Evolutionary conservation across 2,888 invertebrate species (phyloP).

Genomic region (Melolontha melolontha): DNA sequence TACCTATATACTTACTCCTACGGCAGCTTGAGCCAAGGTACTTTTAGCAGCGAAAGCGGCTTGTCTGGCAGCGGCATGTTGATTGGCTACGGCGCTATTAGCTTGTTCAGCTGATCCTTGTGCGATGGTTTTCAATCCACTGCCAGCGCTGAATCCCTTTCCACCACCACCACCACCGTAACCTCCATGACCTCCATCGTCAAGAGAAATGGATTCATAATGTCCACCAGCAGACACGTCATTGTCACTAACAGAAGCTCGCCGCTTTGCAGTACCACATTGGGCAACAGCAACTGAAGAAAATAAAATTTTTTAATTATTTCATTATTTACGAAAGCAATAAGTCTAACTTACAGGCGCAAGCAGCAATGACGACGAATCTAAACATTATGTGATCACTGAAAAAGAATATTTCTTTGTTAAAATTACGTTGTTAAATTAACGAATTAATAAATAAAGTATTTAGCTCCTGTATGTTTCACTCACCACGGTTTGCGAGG

Average conservation of each 20-base stretch:
- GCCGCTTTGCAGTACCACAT: constrained; percentile 39
- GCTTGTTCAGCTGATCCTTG: constrained; percentile 78
- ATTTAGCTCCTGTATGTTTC: background rate
- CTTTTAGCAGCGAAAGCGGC: constrained; percentile 80
- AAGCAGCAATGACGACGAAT: constrained; percentile 47
- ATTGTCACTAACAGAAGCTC: constrained; percentile 41
- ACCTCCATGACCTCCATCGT: constrained; percentile 42
- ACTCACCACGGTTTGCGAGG: constrained; percentile 36
- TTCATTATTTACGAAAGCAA: background rate
- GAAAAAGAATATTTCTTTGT: constrained; percentile 16
- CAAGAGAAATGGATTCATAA: constrained; percentile 39
- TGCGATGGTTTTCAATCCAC: constrained; percentile 73
- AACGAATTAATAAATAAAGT: background rate
- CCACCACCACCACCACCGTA: constrained; percentile 38
- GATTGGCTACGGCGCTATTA: constrained; percentile 73
- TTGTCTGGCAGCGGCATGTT: constrained; percentile 76
- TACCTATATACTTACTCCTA: constrained; percentile 63
- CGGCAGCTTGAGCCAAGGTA: constrained; percentile 76
- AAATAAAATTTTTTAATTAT: constrained; percentile 1
- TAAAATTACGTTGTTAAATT: background rate
- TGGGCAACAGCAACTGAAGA: constrained; percentile 36
- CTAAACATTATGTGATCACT: constrained; percentile 45
- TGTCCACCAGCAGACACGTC: constrained; percentile 39
- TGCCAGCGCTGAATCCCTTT: constrained; percentile 72
- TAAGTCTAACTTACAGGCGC: constrained; percentile 47